phyloP scores from a whole-genome alignment of 37 sponge, comb jelly and placozoan species.

The Spongilla lacustris region DNA sequence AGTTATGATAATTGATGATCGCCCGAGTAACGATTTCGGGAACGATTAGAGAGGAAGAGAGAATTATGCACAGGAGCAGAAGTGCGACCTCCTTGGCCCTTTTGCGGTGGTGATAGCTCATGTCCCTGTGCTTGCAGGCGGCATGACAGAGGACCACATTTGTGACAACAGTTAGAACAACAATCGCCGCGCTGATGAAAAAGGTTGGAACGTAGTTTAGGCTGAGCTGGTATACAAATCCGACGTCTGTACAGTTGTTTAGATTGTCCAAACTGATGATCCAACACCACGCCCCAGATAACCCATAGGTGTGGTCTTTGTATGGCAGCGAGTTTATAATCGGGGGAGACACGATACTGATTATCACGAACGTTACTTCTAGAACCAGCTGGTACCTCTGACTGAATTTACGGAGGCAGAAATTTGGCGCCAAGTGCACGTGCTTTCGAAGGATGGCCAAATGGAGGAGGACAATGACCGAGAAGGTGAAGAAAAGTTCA shows the following conservation, averaged over 20 bases:
- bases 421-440: neutral
- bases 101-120: neutral
- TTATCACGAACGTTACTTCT: neutral
- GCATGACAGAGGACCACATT: neutral
- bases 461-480: neutral
- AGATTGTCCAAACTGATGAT: neutral
- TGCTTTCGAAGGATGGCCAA: neutral
- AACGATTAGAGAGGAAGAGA: neutral
- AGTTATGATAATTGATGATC: neutral
- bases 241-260: neutral
- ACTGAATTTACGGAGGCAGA: neutral
- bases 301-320: neutral
- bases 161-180: neutral
- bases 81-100: neutral
- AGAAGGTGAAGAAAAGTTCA: neutral
- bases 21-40: neutral
- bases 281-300: neutral
- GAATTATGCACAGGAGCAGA: neutral
- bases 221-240: neutral
- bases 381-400: neutral
- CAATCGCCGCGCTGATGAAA: neutral
- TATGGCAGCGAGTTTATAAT: neutral
- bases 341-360: neutral
- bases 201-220: neutral
- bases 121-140: neutral